Evolutionary conservation across 2,888 invertebrate species (phyloP), one percentile per base, ranked within the genome.

Genomic region (Conomelus anceps): DNA sequence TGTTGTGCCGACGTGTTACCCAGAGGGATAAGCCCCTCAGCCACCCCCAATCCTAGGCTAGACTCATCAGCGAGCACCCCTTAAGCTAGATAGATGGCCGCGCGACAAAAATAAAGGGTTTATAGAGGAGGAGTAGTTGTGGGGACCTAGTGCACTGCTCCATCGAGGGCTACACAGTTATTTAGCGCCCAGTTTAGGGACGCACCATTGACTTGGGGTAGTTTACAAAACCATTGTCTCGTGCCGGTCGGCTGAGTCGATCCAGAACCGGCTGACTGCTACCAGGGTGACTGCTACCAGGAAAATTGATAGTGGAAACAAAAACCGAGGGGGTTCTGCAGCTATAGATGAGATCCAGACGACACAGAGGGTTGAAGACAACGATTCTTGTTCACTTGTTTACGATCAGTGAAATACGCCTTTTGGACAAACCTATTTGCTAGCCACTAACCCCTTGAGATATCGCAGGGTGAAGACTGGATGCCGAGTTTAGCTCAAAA

Each of bases 41-140:
- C 29, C 87, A 34, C 41, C 87, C 87, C 87, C n/a, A 6, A 22
- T 22, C 23, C 63, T n/a, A n/a, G 13, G n/a, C 63, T 63, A 63
- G 86, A 86, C 88, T 88, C 88, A 88, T 22, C 88, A 41, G 23
- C 86, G 22, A 88, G 41, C 85, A 88, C 29, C 86, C 90, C 41
- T 86, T 90, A 89, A 89, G 89, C 89, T 23, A 88, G 88, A 88
- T 88, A 88, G 88, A 90, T 89, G 90, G 89, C 89, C 90, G 22
- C 89, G 89, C 89, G 89, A 89, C 89, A 89, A 89, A 89, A 89
- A 89, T 89, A 89, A 89, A 89, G 89, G 89, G 89, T 89, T 89
- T 89, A 89, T 88, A 87, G 88, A 88, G 86, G 89, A 86, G 89
- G 85, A 23, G 89, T 89, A 90, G 90, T 89, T 88, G 89, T 26